Percentiles rank a stretch among this genome's conserved stretches.
Conservation (phyloP, 53 echinoderm and acorn worm genomes). For the Patiria pectinifera region DNA sequence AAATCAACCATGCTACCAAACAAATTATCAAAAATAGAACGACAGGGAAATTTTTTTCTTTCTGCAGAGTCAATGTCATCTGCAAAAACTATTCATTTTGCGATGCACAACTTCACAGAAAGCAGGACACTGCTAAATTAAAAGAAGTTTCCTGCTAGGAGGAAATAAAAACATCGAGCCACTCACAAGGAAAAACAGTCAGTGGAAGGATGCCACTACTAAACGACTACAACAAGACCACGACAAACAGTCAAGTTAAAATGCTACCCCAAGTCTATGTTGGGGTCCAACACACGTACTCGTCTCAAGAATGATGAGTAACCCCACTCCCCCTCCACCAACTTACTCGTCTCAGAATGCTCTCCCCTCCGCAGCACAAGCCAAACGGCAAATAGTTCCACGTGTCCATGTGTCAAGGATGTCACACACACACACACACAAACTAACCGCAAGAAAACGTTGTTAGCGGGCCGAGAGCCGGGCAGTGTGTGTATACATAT, state of each 20-base stretch:
- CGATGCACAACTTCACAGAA: not conserved
- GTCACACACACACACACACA: not conserved
- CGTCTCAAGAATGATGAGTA: not conserved
- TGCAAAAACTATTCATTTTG: not conserved
- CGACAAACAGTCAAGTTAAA: not conserved
- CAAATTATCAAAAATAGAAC: not conserved
- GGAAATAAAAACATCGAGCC: not conserved
- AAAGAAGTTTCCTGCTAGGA: not conserved
- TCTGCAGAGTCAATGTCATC: not conserved
- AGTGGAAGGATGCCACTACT: not conserved
- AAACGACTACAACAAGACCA: not conserved
- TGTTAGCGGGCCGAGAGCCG: conserved; percentile 19
- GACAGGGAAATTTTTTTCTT: not conserved
- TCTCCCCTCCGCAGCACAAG: conserved; percentile 54
- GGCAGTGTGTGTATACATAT: conserved; percentile 29
- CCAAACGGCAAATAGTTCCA: conserved; percentile 62
- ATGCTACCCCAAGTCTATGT: not conserved
- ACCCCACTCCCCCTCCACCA: not conserved
- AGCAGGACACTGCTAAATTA: not conserved
- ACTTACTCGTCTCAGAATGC: conserved; percentile 47
- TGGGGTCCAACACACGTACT: not conserved
- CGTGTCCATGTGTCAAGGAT: conserved; percentile 57
- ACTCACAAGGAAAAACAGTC: not conserved
- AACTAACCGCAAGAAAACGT: conserved; percentile 26
- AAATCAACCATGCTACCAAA: not conserved